Conservation (phyloP, 2,797 vertebrate genomes). For the Leptatherina wallacei region DNA sequence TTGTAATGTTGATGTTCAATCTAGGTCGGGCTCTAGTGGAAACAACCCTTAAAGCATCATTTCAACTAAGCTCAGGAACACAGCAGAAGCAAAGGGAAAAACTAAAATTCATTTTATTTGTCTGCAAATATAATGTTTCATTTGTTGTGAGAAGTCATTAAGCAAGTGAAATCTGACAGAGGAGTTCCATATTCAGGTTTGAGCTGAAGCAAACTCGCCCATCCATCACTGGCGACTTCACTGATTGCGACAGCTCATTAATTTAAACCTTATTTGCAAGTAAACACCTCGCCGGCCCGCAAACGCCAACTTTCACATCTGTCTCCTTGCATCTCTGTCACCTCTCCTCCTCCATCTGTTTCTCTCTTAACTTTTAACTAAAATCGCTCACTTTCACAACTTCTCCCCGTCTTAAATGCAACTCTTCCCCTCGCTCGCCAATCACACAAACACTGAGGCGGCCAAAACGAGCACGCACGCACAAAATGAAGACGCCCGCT, state of each 20-base stretch:
- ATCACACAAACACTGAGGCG: conserved; percentile 30
- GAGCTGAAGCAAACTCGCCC: conserved; percentile 9
- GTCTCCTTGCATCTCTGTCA: conserved; percentile 23
- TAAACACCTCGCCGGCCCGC: conserved; percentile 45
- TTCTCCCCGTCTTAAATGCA: conserved; percentile 33
- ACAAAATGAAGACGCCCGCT: conserved; percentile 32
- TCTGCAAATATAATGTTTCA: not conserved
- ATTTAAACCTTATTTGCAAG: conserved; percentile 43
- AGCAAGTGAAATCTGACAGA: conserved; percentile 14
- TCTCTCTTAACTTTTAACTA: conserved; percentile 31
- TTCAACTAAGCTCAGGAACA: not conserved
- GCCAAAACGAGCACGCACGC: conserved; percentile 27
- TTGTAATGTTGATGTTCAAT: too few species aligned
- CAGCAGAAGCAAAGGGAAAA: not conserved
- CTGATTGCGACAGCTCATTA: conserved; percentile 49
- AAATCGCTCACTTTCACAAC: conserved; percentile 42
- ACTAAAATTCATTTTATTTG: not conserved
- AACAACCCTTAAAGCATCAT: too few species aligned
- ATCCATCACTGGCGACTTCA: conserved; percentile 15
- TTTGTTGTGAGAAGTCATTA: not conserved
- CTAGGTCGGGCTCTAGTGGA: too few species aligned
- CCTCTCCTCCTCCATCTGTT: conserved; percentile 38
- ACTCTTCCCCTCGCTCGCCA: conserved; percentile 47
- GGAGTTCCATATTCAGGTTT: conserved; percentile 2
- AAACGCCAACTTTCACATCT: conserved; percentile 24